Base-by-base conservation (phyloP, 2,797 vertebrate genomes). In the Diplodus sargus region DNA sequence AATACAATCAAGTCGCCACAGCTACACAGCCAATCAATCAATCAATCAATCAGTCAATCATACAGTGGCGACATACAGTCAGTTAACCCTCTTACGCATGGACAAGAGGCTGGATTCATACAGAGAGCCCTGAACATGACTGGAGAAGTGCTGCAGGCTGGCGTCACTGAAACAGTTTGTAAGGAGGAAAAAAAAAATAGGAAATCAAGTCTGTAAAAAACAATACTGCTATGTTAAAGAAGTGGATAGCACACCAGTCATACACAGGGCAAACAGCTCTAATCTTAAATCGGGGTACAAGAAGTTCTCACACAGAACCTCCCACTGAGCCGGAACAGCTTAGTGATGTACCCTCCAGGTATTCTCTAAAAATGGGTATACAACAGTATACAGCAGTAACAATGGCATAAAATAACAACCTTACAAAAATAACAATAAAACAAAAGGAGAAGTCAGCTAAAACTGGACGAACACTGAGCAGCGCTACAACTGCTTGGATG, bases 321-420 rank as follows among this genome's bases (percentile, higher is more conserved):
- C 87, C 77, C 63, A 70, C 71, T 64, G 51, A 70, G 78, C 81
- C 61, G 78, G 71, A 71, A 30, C 56, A 82, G 70, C 84, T 64
- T 57, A 76, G 69, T 45, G 42, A 82, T 72, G 85, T 79, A 89
- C 85, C 90, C 88, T 79, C 28, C 45, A 53, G n/a, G 79, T 64
- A 80, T 70, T 76, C 85, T 76, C 82, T 85, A 74, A 85, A 70
- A 89, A 82, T 18, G 84, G 91, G 94, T 96, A 95, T 96, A 95
- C 95, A 95, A 95, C 94, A 95, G 95, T 96, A 95, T 95, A 95
- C 94, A 95, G 87, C 89, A 87, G 87, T 89, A 86, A 87, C 70
- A 87, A 66, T n/a, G 76, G 67, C 82, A 76, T 71, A 49, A 64
- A 60, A 69, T 1, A 76, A 78, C 45, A 77, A 77, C 43, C 39